phyloP scores from a whole-genome alignment of 1,140 invertebrate species.

The Chelonus insularis region DNA sequence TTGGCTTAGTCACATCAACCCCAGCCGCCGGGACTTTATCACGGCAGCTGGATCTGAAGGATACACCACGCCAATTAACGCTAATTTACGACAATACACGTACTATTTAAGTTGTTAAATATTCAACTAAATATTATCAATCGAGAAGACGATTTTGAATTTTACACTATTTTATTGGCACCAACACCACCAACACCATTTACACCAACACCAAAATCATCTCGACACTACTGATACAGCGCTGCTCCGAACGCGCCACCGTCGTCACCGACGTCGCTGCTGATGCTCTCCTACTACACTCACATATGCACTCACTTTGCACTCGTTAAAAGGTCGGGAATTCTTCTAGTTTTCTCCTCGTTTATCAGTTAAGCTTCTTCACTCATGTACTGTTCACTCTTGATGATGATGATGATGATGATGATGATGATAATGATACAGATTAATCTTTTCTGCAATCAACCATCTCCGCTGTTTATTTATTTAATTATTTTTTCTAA shows the following conservation, averaged over 20 bases:
- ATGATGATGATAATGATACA: too few species aligned
- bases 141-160: too few species aligned
- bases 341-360: neutral
- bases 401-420: too few species aligned
- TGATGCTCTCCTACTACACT: constrained; percentile 11
- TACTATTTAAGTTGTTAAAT: too few species aligned
- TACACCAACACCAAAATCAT: constrained; percentile 8
- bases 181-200: constrained; percentile 1
- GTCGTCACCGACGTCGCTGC: constrained; percentile 10
- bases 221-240: neutral
- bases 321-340: constrained; percentile 9
- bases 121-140: too few species aligned
- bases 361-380: too few species aligned
- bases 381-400: too few species aligned
- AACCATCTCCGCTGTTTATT: too few species aligned
- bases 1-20: constrained; percentile 34
- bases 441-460: too few species aligned
- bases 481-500: too few species aligned
- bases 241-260: neutral
- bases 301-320: constrained; percentile 5
- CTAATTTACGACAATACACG: too few species aligned
- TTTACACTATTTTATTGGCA: neutral
- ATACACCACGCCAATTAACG: too few species aligned
- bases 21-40: constrained; percentile 29
- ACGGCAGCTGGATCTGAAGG: neutral